Evolutionary conservation across 2,888 invertebrate species (phyloP).

Genomic region (Noctua comes): DNA sequence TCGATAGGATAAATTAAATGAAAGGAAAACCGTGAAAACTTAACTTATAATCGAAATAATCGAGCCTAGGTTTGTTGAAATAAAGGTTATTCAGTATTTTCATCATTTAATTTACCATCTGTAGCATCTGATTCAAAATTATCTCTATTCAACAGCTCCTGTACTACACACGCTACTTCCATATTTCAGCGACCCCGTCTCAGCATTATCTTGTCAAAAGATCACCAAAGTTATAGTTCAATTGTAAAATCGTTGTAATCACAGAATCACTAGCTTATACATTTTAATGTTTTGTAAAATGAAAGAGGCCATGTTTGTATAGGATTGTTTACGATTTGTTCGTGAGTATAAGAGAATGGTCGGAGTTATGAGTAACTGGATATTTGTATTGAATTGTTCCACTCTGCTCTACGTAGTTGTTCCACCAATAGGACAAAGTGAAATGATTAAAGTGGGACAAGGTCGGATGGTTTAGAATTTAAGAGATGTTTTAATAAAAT

Average conservation of each 20-base stretch:
- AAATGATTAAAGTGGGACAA: neutral
- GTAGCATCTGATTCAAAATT: neutral
- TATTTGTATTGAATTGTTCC: conserved; percentile 33
- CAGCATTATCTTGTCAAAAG: conserved; percentile 54
- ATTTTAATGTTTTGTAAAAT: conserved; percentile 66
- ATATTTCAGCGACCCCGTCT: neutral
- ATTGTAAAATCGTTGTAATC: conserved; percentile 58
- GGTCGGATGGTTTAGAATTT: fast-evolving
- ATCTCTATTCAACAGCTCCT: neutral
- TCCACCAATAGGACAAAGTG: neutral
- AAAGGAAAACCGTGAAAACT: too few species aligned
- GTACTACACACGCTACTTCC: neutral
- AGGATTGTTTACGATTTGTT: conserved; percentile 69
- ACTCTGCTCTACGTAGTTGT: neutral
- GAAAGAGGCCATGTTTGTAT: conserved; percentile 64
- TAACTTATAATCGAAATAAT: too few species aligned
- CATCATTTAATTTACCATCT: neutral
- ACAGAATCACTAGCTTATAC: conserved; percentile 64
- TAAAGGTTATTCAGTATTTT: neutral
- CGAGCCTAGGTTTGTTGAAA: neutral
- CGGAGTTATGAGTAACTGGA: conserved; percentile 64
- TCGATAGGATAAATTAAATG: too few species aligned
- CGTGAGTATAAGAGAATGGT: conserved; percentile 69
- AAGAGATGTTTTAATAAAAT: neutral
- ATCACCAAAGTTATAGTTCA: conserved; percentile 56